Percentiles rank a stretch among this genome's conserved stretches.
Conservation (phyloP, 2,888 invertebrate genomes). For the Athetis lepigone region DNA sequence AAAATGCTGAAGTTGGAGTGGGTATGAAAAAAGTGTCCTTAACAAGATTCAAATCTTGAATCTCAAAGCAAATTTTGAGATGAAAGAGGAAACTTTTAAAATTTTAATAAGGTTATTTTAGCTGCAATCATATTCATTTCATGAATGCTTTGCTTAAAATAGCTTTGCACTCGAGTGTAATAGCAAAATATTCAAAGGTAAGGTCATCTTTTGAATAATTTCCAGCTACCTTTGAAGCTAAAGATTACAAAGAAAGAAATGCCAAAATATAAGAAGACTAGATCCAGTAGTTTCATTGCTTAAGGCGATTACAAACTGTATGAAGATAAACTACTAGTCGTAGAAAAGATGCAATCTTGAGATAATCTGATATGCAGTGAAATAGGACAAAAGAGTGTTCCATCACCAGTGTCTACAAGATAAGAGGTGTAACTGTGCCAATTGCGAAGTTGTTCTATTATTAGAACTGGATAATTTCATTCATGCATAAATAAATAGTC, state of each 20-base stretch:
- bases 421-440: constrained; percentile 40
- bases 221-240: neutral
- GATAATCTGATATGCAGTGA: constrained; percentile 43
- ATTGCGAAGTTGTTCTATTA: constrained; percentile 13
- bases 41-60: constrained; percentile 3
- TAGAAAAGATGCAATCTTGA: constrained; percentile 31
- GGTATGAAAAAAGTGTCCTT: constrained; percentile 7
- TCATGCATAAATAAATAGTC: neutral
- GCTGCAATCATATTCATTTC: neutral
- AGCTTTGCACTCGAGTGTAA: neutral
- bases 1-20: too few species aligned
- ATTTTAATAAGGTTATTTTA: constrained; percentile 15
- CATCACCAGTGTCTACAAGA: constrained; percentile 46
- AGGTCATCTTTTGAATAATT: neutral
- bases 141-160: constrained; percentile 4
- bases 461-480: constrained; percentile 19
- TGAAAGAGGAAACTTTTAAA: neutral
- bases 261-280: neutral
- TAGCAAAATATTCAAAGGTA: neutral
- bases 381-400: constrained; percentile 34
- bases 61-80: constrained; percentile 16
- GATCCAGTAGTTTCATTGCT: neutral
- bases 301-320: neutral
- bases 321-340: neutral
- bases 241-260: too few species aligned